These are phyloP conservation scores for Fulica atra DNA, from an alignment of 2,113 vertebrate species.

Conservation along the genomic window DNA sequence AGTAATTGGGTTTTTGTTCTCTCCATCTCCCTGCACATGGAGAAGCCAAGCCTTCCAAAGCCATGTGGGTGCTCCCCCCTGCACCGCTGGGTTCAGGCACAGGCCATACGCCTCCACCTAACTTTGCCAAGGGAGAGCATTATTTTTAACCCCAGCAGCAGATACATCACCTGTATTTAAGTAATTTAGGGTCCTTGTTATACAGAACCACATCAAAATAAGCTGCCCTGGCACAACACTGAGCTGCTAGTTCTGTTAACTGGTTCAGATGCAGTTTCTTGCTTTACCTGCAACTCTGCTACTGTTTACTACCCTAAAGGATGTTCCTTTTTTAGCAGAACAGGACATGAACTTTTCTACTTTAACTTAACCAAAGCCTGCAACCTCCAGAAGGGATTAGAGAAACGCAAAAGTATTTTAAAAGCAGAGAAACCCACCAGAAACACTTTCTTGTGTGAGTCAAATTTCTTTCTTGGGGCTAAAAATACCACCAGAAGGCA, in stretches of 20 bases:
- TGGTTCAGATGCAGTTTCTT: background rate
- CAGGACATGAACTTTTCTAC: background rate
- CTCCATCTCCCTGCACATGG: background rate
- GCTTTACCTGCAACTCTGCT: background rate
- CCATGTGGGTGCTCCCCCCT: background rate
- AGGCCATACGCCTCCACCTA: background rate
- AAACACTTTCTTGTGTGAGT: background rate
- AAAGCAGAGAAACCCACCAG: background rate
- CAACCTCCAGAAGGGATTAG: background rate
- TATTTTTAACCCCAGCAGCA: background rate
- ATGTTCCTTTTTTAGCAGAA: background rate
- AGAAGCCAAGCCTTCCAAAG: conserved; percentile 17
- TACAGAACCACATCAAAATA: background rate
- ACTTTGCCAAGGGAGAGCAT: background rate
- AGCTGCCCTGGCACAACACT: background rate
- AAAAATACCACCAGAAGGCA: background rate
- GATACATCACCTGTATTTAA: background rate
- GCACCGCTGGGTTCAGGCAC: background rate
- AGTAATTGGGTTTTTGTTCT: conserved; percentile 25
- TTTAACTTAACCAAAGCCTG: background rate
- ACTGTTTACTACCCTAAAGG: background rate
- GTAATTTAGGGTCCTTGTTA: background rate
- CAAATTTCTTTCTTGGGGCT: background rate
- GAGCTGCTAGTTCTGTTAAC: background rate
- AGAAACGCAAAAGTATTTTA: background rate